Evolutionary conservation across 2,113 vertebrate genomes (phyloP).

Genomic region (Henicopernis longicauda): DNA sequence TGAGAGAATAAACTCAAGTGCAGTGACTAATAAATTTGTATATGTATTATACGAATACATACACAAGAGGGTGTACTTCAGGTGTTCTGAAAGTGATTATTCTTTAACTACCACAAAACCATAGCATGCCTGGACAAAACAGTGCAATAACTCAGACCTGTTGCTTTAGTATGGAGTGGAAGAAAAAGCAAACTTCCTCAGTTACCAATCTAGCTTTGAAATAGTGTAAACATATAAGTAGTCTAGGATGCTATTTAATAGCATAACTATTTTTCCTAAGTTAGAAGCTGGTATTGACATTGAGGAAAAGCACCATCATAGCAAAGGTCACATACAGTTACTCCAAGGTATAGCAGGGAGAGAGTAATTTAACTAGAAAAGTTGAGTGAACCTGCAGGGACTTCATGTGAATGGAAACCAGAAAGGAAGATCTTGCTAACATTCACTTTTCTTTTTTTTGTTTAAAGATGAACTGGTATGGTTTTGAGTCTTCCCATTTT

Average conservation of each 20-base stretch:
- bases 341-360: background rate
- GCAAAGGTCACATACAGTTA: background rate
- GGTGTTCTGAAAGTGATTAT: background rate
- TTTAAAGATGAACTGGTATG: background rate
- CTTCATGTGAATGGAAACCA: background rate
- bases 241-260: background rate
- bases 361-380: background rate
- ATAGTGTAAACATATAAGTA: background rate
- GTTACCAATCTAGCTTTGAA: background rate
- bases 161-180: background rate
- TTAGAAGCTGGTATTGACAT: background rate
- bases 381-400: background rate
- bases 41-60: fast-evolving
- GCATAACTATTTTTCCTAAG: background rate
- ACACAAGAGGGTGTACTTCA: no score
- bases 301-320: background rate
- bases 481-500: background rate
- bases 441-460: background rate
- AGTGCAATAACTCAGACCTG: background rate
- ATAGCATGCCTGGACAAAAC: background rate
- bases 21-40: background rate
- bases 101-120: background rate
- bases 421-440: background rate
- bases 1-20: background rate
- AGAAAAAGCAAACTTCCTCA: background rate